These are phyloP conservation scores for Hyppa rectilinea DNA, from an alignment of 2,888 invertebrate species.

Conservation along the genomic window DNA sequence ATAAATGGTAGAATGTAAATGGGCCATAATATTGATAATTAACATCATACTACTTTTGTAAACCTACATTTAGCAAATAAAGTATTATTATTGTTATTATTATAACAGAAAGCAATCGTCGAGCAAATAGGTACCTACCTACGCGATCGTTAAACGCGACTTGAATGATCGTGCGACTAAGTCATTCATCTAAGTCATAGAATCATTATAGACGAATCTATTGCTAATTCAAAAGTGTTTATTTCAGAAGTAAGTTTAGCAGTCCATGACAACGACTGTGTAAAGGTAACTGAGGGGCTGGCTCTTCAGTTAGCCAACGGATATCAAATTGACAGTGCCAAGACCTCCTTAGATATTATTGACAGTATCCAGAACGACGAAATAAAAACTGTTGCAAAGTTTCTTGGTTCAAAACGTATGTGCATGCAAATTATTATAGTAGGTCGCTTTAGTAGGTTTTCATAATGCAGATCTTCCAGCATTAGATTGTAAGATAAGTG, in stretches of 20 bases:
- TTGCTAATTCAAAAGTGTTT: not conserved
- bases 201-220: too few relatives aligned
- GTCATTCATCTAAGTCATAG: too few relatives aligned
- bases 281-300: slow-evolving; percentile 73
- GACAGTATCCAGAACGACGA: slow-evolving; percentile 74
- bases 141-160: too few relatives aligned
- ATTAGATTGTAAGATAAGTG: not conserved
- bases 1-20: too few relatives aligned
- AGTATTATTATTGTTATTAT: too few relatives aligned
- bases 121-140: too few relatives aligned
- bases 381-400: slow-evolving; percentile 69
- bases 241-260: slow-evolving; percentile 76
- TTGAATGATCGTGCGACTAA: too few relatives aligned
- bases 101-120: too few relatives aligned
- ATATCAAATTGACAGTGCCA: slow-evolving; percentile 72
- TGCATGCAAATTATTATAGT: not conserved
- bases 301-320: slow-evolving; percentile 77
- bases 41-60: too few relatives aligned
- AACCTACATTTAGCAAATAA: too few relatives aligned
- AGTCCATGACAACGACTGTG: slow-evolving; percentile 77
- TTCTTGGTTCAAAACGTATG: slow-evolving; percentile 72
- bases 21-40: too few relatives aligned
- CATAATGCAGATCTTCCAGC: not conserved
- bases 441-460: not conserved
- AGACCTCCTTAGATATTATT: slow-evolving; percentile 67